Evolutionary conservation across 2,113 vertebrate species (phyloP).

Genomic region (Panurus biarmicus): DNA sequence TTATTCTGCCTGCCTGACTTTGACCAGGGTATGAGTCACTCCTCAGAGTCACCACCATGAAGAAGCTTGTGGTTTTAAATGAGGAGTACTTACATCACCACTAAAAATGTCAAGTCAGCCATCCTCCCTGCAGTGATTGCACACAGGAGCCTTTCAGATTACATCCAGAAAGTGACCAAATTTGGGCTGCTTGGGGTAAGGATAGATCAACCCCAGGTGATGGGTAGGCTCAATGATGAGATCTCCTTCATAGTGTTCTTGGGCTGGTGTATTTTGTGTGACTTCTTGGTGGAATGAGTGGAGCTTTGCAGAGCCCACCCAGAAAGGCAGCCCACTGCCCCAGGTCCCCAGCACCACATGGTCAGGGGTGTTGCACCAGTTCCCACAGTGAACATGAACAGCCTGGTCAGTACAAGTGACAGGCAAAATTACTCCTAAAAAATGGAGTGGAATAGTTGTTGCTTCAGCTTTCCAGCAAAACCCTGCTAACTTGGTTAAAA

Average conservation of each 20-base stretch:
- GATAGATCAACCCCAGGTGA: not conserved
- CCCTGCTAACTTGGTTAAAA: not conserved
- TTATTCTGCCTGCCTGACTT: not conserved
- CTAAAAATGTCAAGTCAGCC: conserved; percentile 14
- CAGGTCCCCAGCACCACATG: not conserved
- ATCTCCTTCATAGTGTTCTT: not conserved
- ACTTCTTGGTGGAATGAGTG: not conserved
- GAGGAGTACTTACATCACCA: not conserved
- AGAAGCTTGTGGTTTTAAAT: not conserved
- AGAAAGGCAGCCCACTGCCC: not conserved
- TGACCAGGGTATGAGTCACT: not conserved
- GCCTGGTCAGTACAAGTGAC: not conserved
- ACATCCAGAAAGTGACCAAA: not conserved
- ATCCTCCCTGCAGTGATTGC: not conserved
- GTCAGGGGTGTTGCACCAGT: too few species aligned
- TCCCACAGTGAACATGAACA: not conserved
- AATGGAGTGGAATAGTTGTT: not conserved
- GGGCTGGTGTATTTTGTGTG: not conserved
- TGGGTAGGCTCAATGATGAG: not conserved
- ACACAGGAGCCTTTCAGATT: not conserved
- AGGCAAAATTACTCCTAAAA: not conserved
- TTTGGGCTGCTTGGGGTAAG: not conserved
- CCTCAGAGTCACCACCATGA: not conserved
- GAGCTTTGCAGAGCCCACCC: not conserved
- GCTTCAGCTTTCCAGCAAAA: not conserved